Conservation (phyloP, 2,888 invertebrate species). For the Eledone cirrhosa region DNA sequence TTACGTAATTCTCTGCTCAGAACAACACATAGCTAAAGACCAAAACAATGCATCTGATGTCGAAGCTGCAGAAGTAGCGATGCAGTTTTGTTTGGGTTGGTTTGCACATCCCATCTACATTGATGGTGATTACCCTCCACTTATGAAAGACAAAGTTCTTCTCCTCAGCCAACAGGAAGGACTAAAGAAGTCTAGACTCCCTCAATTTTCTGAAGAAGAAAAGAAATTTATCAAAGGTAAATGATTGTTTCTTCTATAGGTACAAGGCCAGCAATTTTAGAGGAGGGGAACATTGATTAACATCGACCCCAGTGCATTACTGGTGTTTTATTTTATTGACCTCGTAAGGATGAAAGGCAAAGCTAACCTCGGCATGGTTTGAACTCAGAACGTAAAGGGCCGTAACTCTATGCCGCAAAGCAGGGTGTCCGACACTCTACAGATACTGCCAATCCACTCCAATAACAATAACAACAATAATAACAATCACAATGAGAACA, state of each 20-base stretch:
- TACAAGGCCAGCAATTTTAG: no score
- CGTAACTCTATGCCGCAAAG: no score
- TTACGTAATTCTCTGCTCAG: conserved; percentile 52
- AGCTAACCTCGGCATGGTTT: no score
- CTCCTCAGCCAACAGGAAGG: conserved; percentile 49
- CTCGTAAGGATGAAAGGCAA: no score
- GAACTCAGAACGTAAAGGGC: no score
- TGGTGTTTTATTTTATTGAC: no score
- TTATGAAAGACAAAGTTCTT: conserved; percentile 51
- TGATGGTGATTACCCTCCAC: conserved; percentile 69
- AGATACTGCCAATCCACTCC: no score
- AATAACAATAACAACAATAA: background rate
- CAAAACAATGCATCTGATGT: conserved; percentile 47
- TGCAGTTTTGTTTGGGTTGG: conserved; percentile 56
- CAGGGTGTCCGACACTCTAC: no score
- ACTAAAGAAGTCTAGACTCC: conserved; percentile 51
- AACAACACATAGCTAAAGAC: conserved; percentile 51
- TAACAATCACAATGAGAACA: background rate
- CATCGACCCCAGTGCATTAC: no score
- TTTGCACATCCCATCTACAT: conserved; percentile 61
- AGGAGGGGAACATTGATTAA: no score
- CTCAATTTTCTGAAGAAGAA: conserved; percentile 60
- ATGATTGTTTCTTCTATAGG: no score
- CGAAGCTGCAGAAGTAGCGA: conserved; percentile 48
- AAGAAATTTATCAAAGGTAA: conserved; percentile 55